Evolutionary conservation across 2,797 vertebrate species (phyloP), one percentile per base, ranked within the genome.

Genomic region (Taenioides sp.): DNA sequence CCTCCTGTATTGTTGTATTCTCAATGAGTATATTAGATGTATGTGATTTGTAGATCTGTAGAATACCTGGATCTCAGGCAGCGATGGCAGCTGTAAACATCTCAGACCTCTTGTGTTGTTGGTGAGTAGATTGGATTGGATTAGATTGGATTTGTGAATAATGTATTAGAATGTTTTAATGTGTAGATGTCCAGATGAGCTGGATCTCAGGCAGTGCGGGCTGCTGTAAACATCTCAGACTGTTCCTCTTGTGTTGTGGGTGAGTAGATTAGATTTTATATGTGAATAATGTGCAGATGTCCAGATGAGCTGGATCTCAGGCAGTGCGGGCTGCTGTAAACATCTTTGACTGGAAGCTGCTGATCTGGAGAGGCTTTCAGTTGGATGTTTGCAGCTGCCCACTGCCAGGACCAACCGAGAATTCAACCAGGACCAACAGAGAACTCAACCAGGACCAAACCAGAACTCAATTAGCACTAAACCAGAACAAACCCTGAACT

Each of bases 341-440:
- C 58, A 60, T 60, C 58, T 28, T 60, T 60, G 58, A 60, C 58
- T 60, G 58, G 58, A 60, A 60, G 58, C 58, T 60, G 28, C 28
- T 60, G 27, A 31, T 28, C 58, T 60, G 16, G 17, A 20, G 18
- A 31, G 58, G 58, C 58, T 60, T 60, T 60, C 58, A 60, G 58
- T 60, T 31, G 58, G 58, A 60, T 60, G 58, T 60, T 60, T 60
- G 58, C 58, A 60, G 58, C 58, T 20, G 58, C 58, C 58, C 58
- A 60, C 58, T 28, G 58, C 40, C 22, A 28, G 43, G 25, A 47
- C 60, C 31, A 37, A 0, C 28, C 14, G 6, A 60, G 16, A 28
- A 62, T 2, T 60, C 25, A n/a, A 62, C 60, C 60, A 37, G 60
- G 28, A 61, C 59, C 57, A 12, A 0, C 23, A 5, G 12, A 27